phyloP scores from a whole-genome alignment of 2,888 invertebrate genomes.

The Magallana nippona region DNA sequence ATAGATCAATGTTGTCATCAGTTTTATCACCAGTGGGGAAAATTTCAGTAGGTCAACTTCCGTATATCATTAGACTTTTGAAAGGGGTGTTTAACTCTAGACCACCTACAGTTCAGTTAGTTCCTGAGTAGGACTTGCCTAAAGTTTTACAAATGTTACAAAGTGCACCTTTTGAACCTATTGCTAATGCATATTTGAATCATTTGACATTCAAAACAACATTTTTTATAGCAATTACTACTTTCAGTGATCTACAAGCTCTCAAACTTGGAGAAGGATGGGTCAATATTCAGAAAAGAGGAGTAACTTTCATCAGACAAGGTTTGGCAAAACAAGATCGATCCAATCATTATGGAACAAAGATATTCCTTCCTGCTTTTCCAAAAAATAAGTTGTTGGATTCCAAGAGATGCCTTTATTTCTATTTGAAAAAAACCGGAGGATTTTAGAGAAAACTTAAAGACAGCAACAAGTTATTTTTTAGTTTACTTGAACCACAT shows the following conservation, averaged over 20 bases:
- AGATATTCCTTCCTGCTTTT: constrained; percentile 36
- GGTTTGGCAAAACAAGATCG: constrained; percentile 29
- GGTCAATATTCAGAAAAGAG: neutral
- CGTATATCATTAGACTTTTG: constrained; percentile 34
- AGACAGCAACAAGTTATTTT: neutral
- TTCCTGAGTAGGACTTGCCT: constrained; percentile 42
- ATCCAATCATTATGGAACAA: neutral
- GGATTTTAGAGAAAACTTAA: neutral
- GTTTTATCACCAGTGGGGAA: constrained; percentile 17
- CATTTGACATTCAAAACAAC: neutral
- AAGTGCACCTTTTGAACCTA: constrained; percentile 28
- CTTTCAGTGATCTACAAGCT: constrained; percentile 12
- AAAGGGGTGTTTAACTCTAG: constrained; percentile 42
- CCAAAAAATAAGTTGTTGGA: constrained; percentile 30
- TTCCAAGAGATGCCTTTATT: constrained; percentile 22
- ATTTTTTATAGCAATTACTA: constrained; percentile 27
- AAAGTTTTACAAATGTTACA: constrained; percentile 19
- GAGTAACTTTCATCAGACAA: constrained; percentile 25
- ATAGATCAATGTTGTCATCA: constrained; percentile 44
- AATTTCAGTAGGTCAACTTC: constrained; percentile 35
- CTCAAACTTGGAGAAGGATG: neutral
- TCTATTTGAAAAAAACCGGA: constrained; percentile 42
- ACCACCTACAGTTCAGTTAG: constrained; percentile 18
- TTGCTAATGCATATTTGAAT: constrained; percentile 5
- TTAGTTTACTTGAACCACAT: neutral